phyloP scores from a whole-genome alignment of 30 jellyfish, hydroid and myxozoan genomes.

The Mastigias papua region DNA sequence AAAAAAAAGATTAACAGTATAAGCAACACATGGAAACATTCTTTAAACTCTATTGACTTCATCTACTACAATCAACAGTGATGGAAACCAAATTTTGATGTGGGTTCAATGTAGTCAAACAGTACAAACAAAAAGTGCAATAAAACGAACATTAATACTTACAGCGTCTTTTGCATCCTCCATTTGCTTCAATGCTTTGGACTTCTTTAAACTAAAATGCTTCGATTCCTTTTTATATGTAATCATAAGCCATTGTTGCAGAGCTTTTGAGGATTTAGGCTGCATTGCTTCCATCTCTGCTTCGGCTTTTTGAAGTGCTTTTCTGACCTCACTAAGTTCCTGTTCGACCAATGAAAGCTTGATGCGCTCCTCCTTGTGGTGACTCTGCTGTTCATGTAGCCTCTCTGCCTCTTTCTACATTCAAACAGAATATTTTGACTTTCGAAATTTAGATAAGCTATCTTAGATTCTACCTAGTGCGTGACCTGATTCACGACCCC shows the following conservation, averaged over 20 bases:
- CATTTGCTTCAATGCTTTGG: constrained; percentile 87
- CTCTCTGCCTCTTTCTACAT: constrained; percentile 91
- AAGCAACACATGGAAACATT: too few relatives aligned
- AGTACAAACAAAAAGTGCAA: constrained; percentile 6
- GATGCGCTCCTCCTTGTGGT: constrained; percentile 85
- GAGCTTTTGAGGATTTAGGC: constrained; percentile 71
- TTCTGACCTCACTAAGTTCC: constrained; percentile 87
- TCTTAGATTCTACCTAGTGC: neutral
- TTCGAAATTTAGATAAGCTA: neutral
- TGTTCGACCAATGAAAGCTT: constrained; percentile 88
- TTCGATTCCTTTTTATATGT: constrained; percentile 90
- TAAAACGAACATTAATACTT: constrained; percentile 22
- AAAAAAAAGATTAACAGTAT: too few relatives aligned
- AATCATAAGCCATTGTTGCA: constrained; percentile 89
- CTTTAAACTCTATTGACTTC: too few relatives aligned
- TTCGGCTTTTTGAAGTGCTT: constrained; percentile 87
- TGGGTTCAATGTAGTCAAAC: too few relatives aligned
- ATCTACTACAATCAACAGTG: too few relatives aligned
- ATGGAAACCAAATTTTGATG: too few relatives aligned
- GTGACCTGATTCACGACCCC: too few relatives aligned
- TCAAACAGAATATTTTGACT: neutral
- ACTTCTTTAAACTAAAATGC: constrained; percentile 71
- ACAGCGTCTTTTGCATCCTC: constrained; percentile 96
- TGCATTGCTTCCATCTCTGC: constrained; percentile 74
- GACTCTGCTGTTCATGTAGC: constrained; percentile 78